phyloP scores from a whole-genome alignment of 2,113 vertebrate species.

The Bos javanicus region DNA sequence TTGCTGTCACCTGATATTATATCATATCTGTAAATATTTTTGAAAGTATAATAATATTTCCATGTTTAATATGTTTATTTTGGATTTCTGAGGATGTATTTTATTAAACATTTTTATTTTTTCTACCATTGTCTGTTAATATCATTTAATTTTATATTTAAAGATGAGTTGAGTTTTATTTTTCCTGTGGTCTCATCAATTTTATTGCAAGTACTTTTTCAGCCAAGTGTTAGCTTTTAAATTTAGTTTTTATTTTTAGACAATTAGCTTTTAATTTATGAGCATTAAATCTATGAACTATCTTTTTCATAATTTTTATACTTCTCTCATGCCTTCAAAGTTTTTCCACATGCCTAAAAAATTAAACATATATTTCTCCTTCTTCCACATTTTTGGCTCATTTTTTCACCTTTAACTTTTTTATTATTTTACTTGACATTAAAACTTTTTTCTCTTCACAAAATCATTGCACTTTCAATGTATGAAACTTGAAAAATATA shows the following conservation, averaged over 20 bases:
- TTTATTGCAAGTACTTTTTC: background rate
- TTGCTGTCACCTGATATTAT: background rate
- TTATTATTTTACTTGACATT: background rate
- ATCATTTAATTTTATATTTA: background rate
- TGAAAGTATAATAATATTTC: background rate
- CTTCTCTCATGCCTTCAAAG: background rate
- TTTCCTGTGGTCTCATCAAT: background rate
- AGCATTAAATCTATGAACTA: background rate
- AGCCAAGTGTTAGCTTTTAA: background rate
- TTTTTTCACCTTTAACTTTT: background rate
- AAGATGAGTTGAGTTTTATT: background rate
- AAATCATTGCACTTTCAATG: background rate
- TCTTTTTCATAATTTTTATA: background rate
- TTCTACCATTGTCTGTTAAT: background rate
- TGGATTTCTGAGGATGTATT: background rate
- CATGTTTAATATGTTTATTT: background rate
- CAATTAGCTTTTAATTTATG: background rate
- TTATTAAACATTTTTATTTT: background rate
- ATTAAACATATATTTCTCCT: background rate
- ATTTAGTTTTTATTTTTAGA: background rate
- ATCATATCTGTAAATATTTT: background rate
- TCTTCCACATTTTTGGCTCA: background rate
- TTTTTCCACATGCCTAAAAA: background rate
- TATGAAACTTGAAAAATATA: background rate
- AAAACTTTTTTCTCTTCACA: background rate